Base-by-base conservation (phyloP, 2,888 invertebrate genomes). In the Epinotia ramella region DNA sequence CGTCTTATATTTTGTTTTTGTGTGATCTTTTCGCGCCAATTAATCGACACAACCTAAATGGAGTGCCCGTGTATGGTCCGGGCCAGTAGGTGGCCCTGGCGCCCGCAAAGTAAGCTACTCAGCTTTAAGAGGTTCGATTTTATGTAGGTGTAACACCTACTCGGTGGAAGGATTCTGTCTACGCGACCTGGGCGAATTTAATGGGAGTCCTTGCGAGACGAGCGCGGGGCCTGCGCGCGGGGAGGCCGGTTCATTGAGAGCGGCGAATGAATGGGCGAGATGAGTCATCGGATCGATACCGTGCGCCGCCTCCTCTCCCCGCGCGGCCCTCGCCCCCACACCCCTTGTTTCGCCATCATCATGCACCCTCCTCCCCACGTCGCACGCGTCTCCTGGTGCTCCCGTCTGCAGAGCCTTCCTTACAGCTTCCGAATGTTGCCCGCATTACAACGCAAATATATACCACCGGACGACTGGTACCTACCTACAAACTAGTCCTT, bases 231-330 rank as follows among this genome's bases (percentile, higher is more conserved):
- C 76, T 79, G 77, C 76, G 71, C 76, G 78, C 78, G 81, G 83
- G 82, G 80, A 80, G 87, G 87, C 85, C 85, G 84, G 86, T 93
- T 93, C 94, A 94, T 94, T 94, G 90, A 94, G 92, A 82, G 91
- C 89, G 90, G 90, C 89, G 90, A 90, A 93, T 94, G 94, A 94
- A 94, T 94, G 94, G 88, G 89, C 86, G 88, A 88, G 88, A 87
- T 94, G 94, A 94, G 86, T 94, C 94, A 94, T 84, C 90, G 88
- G 91, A 93, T 93, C 93, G 92, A 93, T 93, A 86, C 84, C 81
- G 84, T 78, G 84, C 78, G 79, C 80, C 79, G 78, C 81, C 82
- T 76, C 77, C 81, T 75, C 79, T 77, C 79, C 82, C 82, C 80
- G 81, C 76, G 78, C 77, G 76, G 73, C 79, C 77, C 72, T 16